These are phyloP conservation scores for Acomys russatus DNA, from an alignment of 2,797 vertebrate species.

Conservation along the genomic window DNA sequence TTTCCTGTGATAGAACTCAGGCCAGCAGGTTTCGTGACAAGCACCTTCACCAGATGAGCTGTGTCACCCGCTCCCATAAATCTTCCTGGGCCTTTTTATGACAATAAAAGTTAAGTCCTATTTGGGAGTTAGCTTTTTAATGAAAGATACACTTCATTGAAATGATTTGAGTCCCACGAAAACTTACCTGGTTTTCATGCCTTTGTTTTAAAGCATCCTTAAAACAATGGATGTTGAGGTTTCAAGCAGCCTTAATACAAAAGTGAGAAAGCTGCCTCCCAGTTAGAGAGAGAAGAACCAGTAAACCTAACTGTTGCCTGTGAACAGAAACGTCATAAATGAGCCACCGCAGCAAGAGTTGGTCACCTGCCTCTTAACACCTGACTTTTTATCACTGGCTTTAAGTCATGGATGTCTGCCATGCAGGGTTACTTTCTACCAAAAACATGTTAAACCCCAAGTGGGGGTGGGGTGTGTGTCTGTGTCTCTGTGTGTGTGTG, in stretches of 20 bases:
- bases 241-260: slow-evolving; percentile 24
- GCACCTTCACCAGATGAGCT: not conserved
- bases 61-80: not conserved
- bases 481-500: not conserved
- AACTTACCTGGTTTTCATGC: not conserved
- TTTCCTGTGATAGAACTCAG: not conserved
- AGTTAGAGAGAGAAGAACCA: not conserved
- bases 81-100: not conserved
- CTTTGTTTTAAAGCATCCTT: not conserved
- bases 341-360: not conserved
- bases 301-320: not conserved
- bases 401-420: not conserved
- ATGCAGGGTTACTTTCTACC: not conserved
- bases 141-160: not conserved
- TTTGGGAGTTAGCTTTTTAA: not conserved
- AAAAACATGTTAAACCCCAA: slow-evolving; percentile 48
- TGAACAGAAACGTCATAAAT: not conserved
- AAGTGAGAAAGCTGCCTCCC: not conserved
- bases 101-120: not conserved
- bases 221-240: slow-evolving; percentile 32
- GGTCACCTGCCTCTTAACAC: not conserved
- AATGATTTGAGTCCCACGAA: not conserved
- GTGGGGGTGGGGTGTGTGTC: not conserved
- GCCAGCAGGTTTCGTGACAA: no score
- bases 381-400: not conserved